Evolutionary conservation across 2,888 invertebrate species (phyloP).

Genomic region (Drosophila mayaguana): DNA sequence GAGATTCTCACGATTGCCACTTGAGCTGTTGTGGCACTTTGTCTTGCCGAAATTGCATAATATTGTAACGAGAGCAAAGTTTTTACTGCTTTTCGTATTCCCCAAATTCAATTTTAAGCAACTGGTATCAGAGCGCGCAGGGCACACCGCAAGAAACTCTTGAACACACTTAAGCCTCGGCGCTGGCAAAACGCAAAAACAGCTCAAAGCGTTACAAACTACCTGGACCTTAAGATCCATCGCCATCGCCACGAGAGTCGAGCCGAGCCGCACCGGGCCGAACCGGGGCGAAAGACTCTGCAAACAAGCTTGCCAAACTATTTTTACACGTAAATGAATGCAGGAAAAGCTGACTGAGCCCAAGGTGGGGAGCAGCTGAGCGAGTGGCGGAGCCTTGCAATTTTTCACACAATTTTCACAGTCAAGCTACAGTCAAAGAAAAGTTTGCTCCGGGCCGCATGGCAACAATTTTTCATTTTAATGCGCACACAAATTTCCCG

Average conservation of each 20-base stretch:
- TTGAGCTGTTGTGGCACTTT: conserved; percentile 17
- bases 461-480: conserved; percentile 82
- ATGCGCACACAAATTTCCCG: conserved; percentile 79
- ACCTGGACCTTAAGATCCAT: conserved; percentile 39
- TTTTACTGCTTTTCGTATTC: conserved; percentile 19
- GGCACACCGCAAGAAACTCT: conserved; percentile 44
- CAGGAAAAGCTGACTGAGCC: conserved; percentile 31
- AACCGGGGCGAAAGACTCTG: conserved; percentile 9
- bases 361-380: not conserved
- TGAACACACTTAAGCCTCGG: conserved; percentile 52
- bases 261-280: not conserved
- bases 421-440: conserved; percentile 42
- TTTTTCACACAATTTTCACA: conserved; percentile 60
- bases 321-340: conserved; percentile 75
- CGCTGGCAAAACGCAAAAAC: conserved; percentile 23
- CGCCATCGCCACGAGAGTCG: conserved; percentile 35
- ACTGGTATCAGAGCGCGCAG: conserved; percentile 22
- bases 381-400: conserved; percentile 39
- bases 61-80: conserved; percentile 12
- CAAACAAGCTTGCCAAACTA: conserved; percentile 61
- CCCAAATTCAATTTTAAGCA: conserved; percentile 53
- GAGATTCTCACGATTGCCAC: conserved; percentile 30
- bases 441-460: conserved; percentile 53
- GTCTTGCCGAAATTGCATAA: conserved; percentile 13
- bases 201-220: conserved; percentile 49